A percentile compares a stretch with the other conserved stretches of the same genome.
Conservation (phyloP, 2,888 invertebrate species). For the Tachina lurida region DNA sequence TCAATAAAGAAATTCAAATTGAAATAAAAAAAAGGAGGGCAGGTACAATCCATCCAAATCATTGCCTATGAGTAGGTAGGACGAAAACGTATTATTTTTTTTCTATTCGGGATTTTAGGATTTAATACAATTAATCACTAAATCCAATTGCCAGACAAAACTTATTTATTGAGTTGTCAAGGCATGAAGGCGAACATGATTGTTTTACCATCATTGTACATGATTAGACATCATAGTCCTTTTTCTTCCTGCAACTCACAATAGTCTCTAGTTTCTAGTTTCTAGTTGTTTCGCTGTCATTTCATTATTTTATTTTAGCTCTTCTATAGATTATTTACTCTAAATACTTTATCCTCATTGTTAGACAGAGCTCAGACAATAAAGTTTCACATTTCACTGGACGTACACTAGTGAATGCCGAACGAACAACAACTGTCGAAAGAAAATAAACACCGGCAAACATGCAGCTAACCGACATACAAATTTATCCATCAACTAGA, state of each 20-base stretch:
- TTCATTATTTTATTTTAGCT: conserved; percentile 31
- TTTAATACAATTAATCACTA: conserved; percentile 70
- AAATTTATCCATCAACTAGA: conserved; percentile 19
- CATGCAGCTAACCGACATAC: conserved; percentile 16
- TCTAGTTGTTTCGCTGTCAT: conserved; percentile 13
- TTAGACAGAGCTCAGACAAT: conserved; percentile 70
- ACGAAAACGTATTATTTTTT: neutral
- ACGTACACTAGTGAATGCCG: neutral
- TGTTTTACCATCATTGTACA: conserved; percentile 50
- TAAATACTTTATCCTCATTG: conserved; percentile 60
- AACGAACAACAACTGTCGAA: conserved; percentile 21
- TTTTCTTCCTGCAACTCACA: conserved; percentile 33
- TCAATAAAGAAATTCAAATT: conserved; percentile 51
- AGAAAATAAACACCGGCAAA: conserved; percentile 10
- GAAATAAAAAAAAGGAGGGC: conserved; percentile 39
- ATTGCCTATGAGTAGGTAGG: conserved; percentile 37
- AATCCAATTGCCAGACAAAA: conserved; percentile 71
- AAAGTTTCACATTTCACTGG: conserved; percentile 67
- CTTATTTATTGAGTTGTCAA: conserved; percentile 72
- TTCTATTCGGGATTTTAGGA: conserved; percentile 38
- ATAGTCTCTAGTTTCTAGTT: conserved; percentile 33
- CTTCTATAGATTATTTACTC: conserved; percentile 60
- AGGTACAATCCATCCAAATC: conserved; percentile 50
- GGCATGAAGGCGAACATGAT: conserved; percentile 66
- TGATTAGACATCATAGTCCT: conserved; percentile 47